Percentiles rank a stretch among this genome's conserved stretches.
These are phyloP conservation scores for Penaeus japonicus DNA, from an alignment of 1,140 invertebrate genomes.

Conservation along the genomic window DNA sequence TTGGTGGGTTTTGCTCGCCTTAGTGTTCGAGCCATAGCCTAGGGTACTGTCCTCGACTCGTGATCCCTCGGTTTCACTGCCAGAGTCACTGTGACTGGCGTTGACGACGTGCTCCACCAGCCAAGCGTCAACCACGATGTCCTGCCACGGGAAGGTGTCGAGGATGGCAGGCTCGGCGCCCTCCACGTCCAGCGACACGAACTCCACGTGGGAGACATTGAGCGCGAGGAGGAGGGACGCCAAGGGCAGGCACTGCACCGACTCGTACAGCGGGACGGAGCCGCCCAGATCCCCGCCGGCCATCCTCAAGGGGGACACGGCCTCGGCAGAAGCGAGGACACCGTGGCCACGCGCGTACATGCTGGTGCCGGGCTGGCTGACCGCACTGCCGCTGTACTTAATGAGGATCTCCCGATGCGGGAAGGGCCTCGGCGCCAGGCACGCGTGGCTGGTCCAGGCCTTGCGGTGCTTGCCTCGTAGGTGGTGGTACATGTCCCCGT, in stretches of 20 bases:
- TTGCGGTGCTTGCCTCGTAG: constrained; percentile 51
- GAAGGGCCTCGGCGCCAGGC: constrained; percentile 60
- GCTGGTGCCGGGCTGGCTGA: background rate
- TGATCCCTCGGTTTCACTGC: background rate
- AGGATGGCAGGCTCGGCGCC: constrained; percentile 9
- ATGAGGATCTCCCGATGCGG: constrained; percentile 6
- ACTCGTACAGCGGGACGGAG: constrained; percentile 21
- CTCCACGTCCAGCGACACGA: constrained; percentile 45
- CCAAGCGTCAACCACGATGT: constrained; percentile 26
- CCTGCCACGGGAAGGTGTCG: background rate
- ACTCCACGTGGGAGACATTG: constrained; percentile 19
- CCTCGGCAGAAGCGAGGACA: background rate
- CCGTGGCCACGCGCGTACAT: constrained; percentile 1
- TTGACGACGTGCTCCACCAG: constrained; percentile 11
- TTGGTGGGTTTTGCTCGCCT: background rate
- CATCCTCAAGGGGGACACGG: background rate
- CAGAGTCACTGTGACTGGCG: too few relatives aligned
- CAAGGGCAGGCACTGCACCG: constrained; percentile 42
- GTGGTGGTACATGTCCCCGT: constrained; percentile 60
- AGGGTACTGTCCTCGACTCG: background rate
- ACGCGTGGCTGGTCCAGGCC: constrained; percentile 49
- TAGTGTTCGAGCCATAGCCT: background rate
- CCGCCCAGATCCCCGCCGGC: background rate
- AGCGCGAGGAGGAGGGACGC: constrained; percentile 28
- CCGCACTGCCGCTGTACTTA: background rate